These are phyloP conservation scores for Adoxophyes honmai DNA, from an alignment of 1,140 invertebrate species.

Conservation along the genomic window DNA sequence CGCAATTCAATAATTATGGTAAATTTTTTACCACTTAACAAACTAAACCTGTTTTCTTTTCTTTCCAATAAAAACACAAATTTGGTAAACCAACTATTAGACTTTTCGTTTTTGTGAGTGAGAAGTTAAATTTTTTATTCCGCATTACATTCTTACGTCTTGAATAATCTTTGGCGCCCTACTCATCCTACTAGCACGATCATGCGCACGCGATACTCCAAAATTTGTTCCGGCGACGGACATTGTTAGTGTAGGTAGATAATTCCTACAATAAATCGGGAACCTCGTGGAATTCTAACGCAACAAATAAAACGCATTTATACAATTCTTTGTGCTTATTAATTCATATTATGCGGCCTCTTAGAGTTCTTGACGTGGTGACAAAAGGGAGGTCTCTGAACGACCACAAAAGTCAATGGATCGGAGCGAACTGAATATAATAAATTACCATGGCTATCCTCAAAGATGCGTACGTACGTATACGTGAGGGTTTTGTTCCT, in stretches of 20 bases:
- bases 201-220: slow-evolving; percentile 54
- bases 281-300: slow-evolving; percentile 41
- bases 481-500: slow-evolving; percentile 57
- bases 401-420: slow-evolving; percentile 67
- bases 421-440: slow-evolving; percentile 62
- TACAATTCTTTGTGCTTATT: slow-evolving; percentile 72
- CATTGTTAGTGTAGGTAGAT: slow-evolving; percentile 27
- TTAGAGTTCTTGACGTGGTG: slow-evolving; percentile 59
- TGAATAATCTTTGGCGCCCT: slow-evolving; percentile 1
- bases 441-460: slow-evolving; percentile 67
- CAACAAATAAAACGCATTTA: slow-evolving; percentile 67
- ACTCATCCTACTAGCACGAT: slow-evolving; percentile 26
- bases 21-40: no score
- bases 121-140: no score
- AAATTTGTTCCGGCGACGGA: slow-evolving; percentile 60
- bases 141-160: no score
- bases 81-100: no score
- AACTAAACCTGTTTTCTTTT: no score
- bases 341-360: slow-evolving; percentile 75
- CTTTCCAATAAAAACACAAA: no score
- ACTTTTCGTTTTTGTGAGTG: no score
- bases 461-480: slow-evolving; percentile 37
- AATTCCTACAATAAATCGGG: slow-evolving; percentile 47
- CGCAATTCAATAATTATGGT: no score
- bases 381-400: slow-evolving; percentile 57